phyloP scores from a whole-genome alignment of 2,113 vertebrate genomes.

The Carlito syrichta region DNA sequence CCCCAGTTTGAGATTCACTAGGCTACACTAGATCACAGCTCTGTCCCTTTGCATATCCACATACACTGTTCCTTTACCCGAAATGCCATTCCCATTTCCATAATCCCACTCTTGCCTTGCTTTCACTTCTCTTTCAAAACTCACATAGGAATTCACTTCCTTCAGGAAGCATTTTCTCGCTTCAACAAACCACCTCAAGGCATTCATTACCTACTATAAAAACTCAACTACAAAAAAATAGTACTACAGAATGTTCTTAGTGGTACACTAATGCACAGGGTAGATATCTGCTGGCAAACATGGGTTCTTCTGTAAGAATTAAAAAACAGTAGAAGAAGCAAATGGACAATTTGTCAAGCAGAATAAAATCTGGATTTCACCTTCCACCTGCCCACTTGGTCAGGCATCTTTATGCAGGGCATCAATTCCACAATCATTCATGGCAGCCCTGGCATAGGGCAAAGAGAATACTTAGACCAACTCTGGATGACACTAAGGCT shows the following conservation, averaged over 20 bases:
- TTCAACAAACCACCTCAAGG: background rate
- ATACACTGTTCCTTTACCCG: background rate
- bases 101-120: background rate
- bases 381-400: background rate
- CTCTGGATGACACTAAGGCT: background rate
- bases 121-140: constrained; percentile 12
- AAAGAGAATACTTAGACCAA: background rate
- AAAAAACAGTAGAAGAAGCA: background rate
- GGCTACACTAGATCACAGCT: background rate
- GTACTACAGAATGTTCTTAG: background rate
- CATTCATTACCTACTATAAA: background rate
- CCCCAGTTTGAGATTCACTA: background rate
- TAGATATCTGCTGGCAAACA: background rate
- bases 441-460: background rate
- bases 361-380: constrained; percentile 19
- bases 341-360: background rate
- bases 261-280: background rate
- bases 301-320: background rate
- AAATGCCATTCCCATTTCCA: background rate
- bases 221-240: background rate
- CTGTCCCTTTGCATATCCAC: background rate
- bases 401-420: background rate
- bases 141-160: background rate
- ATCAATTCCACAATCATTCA: background rate
- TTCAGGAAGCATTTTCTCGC: constrained; percentile 17